Evolutionary conservation across 2,113 vertebrate species (phyloP).

Genomic region (Rhabdornis inornatus): DNA sequence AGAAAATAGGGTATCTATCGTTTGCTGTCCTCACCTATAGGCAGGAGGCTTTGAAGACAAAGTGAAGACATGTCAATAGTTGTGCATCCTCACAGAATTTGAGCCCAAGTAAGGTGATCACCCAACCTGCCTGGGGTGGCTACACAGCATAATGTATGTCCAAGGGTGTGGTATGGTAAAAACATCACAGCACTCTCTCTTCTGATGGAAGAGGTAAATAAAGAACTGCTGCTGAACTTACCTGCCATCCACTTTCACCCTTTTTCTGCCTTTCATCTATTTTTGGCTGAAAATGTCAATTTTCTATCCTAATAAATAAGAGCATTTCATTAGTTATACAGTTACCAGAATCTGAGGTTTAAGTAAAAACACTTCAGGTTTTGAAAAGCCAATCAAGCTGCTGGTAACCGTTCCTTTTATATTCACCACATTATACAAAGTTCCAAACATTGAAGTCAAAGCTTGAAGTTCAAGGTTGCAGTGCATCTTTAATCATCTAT

Average conservation of each 20-base stretch:
- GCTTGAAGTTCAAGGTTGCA: background rate
- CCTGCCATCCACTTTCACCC: background rate
- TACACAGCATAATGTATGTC: background rate
- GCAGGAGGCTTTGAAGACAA: constrained; percentile 14
- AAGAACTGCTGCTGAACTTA: background rate
- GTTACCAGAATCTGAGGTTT: background rate
- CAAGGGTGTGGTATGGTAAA: background rate
- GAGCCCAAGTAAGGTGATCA: background rate
- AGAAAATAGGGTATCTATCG: background rate
- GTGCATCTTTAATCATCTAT: background rate
- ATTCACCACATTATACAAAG: background rate
- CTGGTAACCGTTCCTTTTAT: background rate
- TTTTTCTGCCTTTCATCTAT: background rate
- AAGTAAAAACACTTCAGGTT: background rate
- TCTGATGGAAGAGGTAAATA: background rate
- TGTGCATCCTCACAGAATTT: background rate
- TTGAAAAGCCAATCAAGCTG: background rate
- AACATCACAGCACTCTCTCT: background rate
- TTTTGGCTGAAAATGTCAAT: background rate
- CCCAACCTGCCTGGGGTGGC: background rate
- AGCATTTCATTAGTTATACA: background rate
- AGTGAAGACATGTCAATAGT: background rate
- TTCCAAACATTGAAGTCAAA: background rate
- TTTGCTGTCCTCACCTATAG: background rate
- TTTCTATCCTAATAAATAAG: background rate